These are phyloP conservation scores for Ianthella basta DNA, from an alignment of 37 sponge, comb jelly and placozoan species.

Conservation along the genomic window DNA sequence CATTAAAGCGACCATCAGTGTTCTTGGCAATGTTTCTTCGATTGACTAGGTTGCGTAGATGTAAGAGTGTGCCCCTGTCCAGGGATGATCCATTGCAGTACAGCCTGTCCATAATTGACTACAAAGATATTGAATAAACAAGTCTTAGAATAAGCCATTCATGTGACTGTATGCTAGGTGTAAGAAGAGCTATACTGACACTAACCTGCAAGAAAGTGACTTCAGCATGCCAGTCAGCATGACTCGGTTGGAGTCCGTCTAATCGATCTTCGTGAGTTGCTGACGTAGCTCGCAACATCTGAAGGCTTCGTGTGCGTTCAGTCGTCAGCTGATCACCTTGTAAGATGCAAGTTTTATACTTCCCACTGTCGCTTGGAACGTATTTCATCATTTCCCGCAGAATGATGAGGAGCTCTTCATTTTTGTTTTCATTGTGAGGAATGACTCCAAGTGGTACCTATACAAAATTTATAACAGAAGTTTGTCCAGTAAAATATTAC, in stretches of 20 bases:
- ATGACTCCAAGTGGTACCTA: constrained; percentile 19
- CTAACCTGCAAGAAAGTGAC: constrained; percentile 13
- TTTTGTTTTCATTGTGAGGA: constrained; percentile 41
- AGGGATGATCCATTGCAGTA: constrained; percentile 20
- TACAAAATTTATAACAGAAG: no score
- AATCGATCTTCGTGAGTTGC: not conserved
- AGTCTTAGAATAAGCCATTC: no score
- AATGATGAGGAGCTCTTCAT: constrained; percentile 25
- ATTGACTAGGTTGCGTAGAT: constrained; percentile 43
- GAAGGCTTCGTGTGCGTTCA: not conserved
- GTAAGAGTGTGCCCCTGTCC: constrained; percentile 36
- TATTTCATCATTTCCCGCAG: not conserved
- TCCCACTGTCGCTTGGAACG: not conserved
- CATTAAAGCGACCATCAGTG: constrained; percentile 27
- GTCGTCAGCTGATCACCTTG: constrained; percentile 28
- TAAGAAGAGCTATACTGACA: no score
- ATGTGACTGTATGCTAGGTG: no score
- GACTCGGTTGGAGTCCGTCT: not conserved
- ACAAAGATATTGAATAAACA: not conserved
- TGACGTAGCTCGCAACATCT: not conserved
- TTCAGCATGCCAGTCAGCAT: constrained; percentile 30
- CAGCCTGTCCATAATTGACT: constrained; percentile 23
- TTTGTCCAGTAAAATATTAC: no score
- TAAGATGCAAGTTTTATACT: not conserved
- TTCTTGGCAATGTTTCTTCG: constrained; percentile 31